Evolutionary conservation across 2,888 invertebrate genomes (phyloP).

Genomic region (Pollenia labialis): DNA sequence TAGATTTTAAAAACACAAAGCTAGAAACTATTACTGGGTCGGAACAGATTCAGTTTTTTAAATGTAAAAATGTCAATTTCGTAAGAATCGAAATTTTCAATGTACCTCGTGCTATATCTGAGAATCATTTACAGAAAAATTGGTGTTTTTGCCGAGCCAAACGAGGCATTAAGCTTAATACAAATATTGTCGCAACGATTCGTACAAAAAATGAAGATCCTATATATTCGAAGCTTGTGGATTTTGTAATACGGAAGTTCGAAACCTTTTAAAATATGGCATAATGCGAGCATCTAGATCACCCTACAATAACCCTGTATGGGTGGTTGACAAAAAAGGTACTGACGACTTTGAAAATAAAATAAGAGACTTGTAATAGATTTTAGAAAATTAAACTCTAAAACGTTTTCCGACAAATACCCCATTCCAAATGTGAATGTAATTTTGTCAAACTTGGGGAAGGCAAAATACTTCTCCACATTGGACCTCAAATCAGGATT

Average conservation of each 20-base stretch:
- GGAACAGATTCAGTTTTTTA: no score
- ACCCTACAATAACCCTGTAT: constrained; percentile 22
- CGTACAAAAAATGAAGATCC: constrained; percentile 45
- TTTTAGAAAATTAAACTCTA: no score
- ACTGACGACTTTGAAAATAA: not conserved
- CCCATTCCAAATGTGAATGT: no score
- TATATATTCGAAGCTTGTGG: constrained; percentile 48
- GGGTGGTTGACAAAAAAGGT: not conserved
- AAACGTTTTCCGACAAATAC: no score
- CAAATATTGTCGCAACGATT: constrained; percentile 35
- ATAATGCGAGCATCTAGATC: constrained; percentile 55
- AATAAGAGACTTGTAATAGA: no score
- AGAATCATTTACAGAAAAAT: no score
- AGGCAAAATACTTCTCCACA: no score
- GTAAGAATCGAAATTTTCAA: not conserved
- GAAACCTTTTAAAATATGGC: constrained; percentile 16
- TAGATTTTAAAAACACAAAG: not conserved
- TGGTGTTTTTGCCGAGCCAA: no score
- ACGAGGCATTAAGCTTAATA: no score
- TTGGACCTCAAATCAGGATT: no score
- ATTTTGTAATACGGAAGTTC: constrained; percentile 47
- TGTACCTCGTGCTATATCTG: no score
- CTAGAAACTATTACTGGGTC: not conserved
- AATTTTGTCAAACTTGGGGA: no score
- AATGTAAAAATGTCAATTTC: not conserved